phyloP scores from a whole-genome alignment of 2,888 invertebrate genomes.

The Molorchus minor region DNA sequence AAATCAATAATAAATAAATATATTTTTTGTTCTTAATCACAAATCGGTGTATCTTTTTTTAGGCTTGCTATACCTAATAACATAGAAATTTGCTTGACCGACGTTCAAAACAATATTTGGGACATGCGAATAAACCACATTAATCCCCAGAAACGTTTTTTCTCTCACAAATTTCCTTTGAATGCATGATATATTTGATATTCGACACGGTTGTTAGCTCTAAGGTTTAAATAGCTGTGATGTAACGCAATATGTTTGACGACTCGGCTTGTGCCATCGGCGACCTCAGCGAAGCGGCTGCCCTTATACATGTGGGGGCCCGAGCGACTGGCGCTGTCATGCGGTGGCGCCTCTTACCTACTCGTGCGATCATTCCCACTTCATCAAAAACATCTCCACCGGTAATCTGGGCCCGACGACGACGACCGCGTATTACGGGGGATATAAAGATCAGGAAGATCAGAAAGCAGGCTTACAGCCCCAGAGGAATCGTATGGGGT shows the following conservation, averaged over 20 bases:
- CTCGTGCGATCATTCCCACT: constrained; percentile 56
- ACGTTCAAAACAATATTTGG: no score
- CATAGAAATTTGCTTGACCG: no score
- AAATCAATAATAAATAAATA: no score
- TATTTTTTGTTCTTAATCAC: no score
- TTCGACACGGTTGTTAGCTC: constrained; percentile 47
- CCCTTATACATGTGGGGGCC: constrained; percentile 24
- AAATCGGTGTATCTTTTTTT: no score
- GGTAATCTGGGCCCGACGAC: constrained; percentile 40
- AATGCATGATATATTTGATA: constrained; percentile 38
- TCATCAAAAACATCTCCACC: constrained; percentile 50
- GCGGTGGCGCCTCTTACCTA: constrained; percentile 57
- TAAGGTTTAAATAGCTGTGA: constrained; percentile 37
- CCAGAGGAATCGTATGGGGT: no score
- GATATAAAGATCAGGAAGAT: constrained; percentile 21
- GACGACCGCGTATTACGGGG: constrained; percentile 17
- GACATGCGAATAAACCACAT: background rate
- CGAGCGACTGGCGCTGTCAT: constrained; percentile 46
- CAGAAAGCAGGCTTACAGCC: constrained; percentile 14
- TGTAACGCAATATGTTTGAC: constrained; percentile 58
- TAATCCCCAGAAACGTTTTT: constrained; percentile 10
- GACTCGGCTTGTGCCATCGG: constrained; percentile 45
- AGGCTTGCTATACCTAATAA: no score
- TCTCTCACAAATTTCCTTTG: constrained; percentile 3
- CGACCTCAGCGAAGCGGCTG: constrained; percentile 30